Conservation (phyloP, 53 echinoderm and acorn worm genomes). For the Actinopyga echinites region DNA sequence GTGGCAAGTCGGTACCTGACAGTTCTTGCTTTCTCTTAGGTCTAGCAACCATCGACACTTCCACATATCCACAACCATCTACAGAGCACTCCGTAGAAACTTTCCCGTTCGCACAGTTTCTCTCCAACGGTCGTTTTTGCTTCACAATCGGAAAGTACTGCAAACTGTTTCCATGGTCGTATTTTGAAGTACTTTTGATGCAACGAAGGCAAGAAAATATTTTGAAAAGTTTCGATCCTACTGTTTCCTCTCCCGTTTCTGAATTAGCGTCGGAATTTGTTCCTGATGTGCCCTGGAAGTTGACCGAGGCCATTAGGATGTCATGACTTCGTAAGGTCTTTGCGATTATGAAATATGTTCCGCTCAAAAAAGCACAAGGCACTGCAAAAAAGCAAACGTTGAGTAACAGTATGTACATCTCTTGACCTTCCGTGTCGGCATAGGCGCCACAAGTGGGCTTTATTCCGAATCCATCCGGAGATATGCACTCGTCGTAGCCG, state of each 20-base stretch:
- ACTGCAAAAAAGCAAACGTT: slow-evolving; percentile 67
- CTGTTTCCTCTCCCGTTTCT: neutral
- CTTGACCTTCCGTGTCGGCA: slow-evolving; percentile 6
- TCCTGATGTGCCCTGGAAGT: neutral
- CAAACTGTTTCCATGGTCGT: neutral
- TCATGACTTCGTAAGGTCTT: slow-evolving; percentile 73
- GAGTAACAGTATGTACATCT: slow-evolving; percentile 55
- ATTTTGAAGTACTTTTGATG: neutral
- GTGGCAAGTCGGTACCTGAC: neutral
- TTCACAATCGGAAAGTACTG: slow-evolving; percentile 6
- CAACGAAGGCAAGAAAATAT: neutral
- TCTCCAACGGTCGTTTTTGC: neutral
- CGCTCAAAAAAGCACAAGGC: slow-evolving; percentile 64
- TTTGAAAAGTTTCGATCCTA: neutral
- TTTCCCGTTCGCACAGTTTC: neutral
- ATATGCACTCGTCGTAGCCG: slow-evolving; percentile 31
- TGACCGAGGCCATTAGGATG: slow-evolving; percentile 67
- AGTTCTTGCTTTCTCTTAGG: neutral
- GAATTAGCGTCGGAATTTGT: slow-evolving; percentile 8
- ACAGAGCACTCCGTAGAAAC: neutral
- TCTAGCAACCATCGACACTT: neutral
- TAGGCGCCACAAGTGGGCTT: slow-evolving; percentile 40
- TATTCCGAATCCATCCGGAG: neutral
- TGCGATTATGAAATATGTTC: slow-evolving; percentile 74
- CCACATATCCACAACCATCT: slow-evolving; percentile 8